Evolutionary conservation across 2,888 invertebrate genomes (phyloP).

Genomic region (Torymus auratus): DNA sequence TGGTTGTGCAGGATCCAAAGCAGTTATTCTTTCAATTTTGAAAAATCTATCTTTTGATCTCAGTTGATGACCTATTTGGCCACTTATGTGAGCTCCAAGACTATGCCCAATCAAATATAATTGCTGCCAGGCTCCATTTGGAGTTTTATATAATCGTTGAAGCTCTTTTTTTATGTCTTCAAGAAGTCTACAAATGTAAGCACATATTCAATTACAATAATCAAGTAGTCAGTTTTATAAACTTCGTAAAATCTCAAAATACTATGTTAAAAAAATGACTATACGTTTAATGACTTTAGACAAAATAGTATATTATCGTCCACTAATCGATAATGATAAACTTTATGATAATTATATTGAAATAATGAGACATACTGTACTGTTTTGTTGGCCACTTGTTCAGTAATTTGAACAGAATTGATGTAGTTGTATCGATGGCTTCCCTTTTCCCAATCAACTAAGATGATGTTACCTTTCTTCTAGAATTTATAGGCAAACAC

Average conservation of each 20-base stretch:
- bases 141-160: background rate
- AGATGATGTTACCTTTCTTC: conserved; percentile 9
- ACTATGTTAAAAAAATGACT: no score
- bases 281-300: background rate
- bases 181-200: background rate
- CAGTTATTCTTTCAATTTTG: conserved; percentile 74
- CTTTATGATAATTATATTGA: background rate
- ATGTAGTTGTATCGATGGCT: conserved; percentile 26
- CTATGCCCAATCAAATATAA: conserved; percentile 82
- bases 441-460: conserved; percentile 25
- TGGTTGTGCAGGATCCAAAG: conserved; percentile 82
- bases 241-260: no score
- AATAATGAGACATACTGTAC: conserved; percentile 1
- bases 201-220: no score
- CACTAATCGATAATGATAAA: background rate
- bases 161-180: background rate
- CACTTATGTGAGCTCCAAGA: conserved; percentile 81
- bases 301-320: background rate
- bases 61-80: conserved; percentile 78
- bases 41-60: conserved; percentile 73
- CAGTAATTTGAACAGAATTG: background rate
- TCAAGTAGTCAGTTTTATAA: no score
- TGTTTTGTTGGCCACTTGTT: background rate
- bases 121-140: conserved; percentile 64
- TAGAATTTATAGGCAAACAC: background rate